Evolutionary conservation across 2,888 invertebrate species (phyloP).

Genomic region (Troilus luridus): DNA sequence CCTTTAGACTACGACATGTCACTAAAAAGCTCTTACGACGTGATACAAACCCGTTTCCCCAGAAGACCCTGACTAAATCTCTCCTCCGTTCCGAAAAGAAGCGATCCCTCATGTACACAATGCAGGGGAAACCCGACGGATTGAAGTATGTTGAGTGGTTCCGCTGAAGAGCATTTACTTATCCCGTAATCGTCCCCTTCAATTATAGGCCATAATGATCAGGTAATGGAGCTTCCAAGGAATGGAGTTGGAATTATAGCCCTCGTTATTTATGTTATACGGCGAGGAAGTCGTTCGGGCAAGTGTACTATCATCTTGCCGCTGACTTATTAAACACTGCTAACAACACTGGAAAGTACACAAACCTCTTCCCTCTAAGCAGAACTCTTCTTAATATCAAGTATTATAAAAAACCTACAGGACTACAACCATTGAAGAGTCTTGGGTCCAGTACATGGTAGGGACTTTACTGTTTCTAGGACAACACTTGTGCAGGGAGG

Average conservation of each 20-base stretch:
- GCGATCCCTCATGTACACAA: not conserved
- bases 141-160: slow-evolving; percentile 30
- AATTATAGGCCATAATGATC: slow-evolving; percentile 32
- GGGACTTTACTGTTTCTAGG: no score
- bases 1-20: not conserved
- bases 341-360: no score
- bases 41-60: not conserved
- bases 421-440: no score
- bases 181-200: not conserved
- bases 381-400: no score
- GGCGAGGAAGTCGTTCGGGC: not conserved
- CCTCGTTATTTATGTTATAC: not conserved
- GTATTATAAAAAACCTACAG: no score
- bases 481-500: no score
- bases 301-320: not conserved
- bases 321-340: not conserved
- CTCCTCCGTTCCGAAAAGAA: slow-evolving; percentile 1
- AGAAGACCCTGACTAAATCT: not conserved
- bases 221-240: not conserved
- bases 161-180: slow-evolving; percentile 8
- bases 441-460: no score
- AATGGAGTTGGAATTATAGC: not conserved
- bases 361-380: no score
- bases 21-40: slow-evolving; percentile 12
- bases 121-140: slow-evolving; percentile 11